Percentiles rank a stretch among this genome's conserved stretches.
phyloP scores from a whole-genome alignment of 2,888 invertebrate species.

The Ophion costatus region DNA sequence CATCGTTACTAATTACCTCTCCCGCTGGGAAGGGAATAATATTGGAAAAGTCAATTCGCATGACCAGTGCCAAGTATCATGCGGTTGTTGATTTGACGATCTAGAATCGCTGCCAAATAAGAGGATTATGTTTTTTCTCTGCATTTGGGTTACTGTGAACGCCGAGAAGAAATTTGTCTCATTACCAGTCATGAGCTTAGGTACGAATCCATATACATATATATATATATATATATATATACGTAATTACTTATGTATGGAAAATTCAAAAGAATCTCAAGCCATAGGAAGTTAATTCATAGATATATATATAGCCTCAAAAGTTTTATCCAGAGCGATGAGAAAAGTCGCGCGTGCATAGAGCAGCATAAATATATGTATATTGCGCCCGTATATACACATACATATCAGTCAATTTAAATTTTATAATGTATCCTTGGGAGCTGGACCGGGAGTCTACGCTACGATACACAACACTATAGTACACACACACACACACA shows the following conservation, averaged over 20 bases:
- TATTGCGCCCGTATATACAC: background rate
- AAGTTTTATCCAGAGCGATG: constrained; percentile 35
- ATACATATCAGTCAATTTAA: constrained; percentile 51
- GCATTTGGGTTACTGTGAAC: no score
- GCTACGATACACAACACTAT: constrained; percentile 8
- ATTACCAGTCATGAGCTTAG: constrained; percentile 17
- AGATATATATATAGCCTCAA: constrained; percentile 2
- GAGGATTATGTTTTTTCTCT: no score
- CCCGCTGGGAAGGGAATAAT: no score
- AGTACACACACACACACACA: no score
- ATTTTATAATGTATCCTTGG: constrained; percentile 53
- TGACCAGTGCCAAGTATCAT: no score
- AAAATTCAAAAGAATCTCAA: constrained; percentile 39
- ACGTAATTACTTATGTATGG: constrained; percentile 44
- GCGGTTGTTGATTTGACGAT: no score
- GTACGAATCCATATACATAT: background rate
- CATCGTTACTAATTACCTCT: no score
- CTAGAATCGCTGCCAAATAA: no score
- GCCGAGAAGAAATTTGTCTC: constrained; percentile 1
- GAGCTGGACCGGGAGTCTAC: constrained; percentile 4
- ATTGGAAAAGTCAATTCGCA: no score
- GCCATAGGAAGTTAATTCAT: constrained; percentile 5
- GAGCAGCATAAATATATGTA: constrained; percentile 27
- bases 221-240: constrained; percentile 9
- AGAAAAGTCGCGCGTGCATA: constrained; percentile 29